Evolutionary conservation across 2,888 invertebrate species (phyloP), one percentile per base, ranked within the genome.

Genomic region (Campoplex capitator): DNA sequence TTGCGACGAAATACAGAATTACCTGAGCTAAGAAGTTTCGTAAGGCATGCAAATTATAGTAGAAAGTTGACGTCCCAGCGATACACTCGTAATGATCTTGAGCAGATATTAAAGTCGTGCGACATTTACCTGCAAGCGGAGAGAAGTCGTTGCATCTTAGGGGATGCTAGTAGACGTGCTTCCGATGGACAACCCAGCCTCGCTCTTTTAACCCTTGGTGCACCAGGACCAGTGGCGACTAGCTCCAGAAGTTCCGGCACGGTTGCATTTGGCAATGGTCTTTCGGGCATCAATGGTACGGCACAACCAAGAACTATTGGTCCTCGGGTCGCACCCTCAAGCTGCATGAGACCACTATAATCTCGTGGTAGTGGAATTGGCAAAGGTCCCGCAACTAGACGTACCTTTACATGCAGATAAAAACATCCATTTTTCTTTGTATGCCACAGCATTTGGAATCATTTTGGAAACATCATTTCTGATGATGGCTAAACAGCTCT

Each of bases 291-390:
- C 83, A 93, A 83, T 9, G 93, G 94, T 79, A 95, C 93, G 8
- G 95, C 95, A 89, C 95, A 95, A 23, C 95, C 95, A 83, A 95
- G 91, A n/a, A 95, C 94, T 71, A 95, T 95, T 13, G 94, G 93
- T 16, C 93, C 93, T 76, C 92, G 91, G 0, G 93, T 93, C 35
- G 93, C 93, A 82, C 92, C 91, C 83, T 94, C 94, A 68, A 94
- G 88, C 75, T 94, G 93, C 94, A 94, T 95, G 87, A 95, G 93
- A 89, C 95, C 95, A 68, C 95, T 95, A 90, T 95, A 95, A 90
- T 94, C 94, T 73, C 93, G 90, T 11, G 94, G 94, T 80, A 93
- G 87, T 48, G 94, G 94, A 83, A 94, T 91, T 35, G 94, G 94
- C 80, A 94, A 87, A 35, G 93, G 93, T 74, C 94, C 95, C 89